These are phyloP conservation scores for Copidosoma aretas DNA, from an alignment of 2,888 invertebrate genomes.

Conservation along the genomic window DNA sequence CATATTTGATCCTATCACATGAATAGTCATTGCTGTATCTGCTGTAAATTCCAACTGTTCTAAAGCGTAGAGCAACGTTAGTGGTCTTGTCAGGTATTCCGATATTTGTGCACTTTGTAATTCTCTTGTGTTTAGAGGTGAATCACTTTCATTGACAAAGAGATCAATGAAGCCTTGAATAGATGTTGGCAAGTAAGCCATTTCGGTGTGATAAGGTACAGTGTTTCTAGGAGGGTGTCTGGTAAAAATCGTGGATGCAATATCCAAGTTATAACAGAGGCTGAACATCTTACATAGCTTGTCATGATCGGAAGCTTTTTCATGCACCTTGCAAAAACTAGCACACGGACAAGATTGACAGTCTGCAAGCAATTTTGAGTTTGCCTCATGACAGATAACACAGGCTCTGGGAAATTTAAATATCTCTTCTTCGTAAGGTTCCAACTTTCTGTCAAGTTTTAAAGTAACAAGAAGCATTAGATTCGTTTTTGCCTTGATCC, in stretches of 20 bases:
- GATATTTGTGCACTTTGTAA: constrained; percentile 44
- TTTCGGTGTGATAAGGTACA: constrained; percentile 43
- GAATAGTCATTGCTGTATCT: constrained; percentile 46
- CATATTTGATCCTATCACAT: constrained; percentile 56
- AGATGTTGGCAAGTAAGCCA: constrained; percentile 45
- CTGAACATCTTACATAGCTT: constrained; percentile 43
- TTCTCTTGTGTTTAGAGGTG: constrained; percentile 39
- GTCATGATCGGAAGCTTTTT: constrained; percentile 40
- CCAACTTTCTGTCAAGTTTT: constrained; percentile 44
- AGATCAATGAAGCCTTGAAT: constrained; percentile 48
- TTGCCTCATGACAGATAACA: constrained; percentile 48
- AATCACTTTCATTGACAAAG: constrained; percentile 41
- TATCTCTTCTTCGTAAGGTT: constrained; percentile 49
- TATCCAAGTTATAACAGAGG: constrained; percentile 50
- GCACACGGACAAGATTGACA: constrained; percentile 50
- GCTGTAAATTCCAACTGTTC: constrained; percentile 43
- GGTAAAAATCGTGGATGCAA: constrained; percentile 40
- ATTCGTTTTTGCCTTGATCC: constrained; percentile 48
- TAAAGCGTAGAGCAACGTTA: constrained; percentile 51
- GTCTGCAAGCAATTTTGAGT: constrained; percentile 44
- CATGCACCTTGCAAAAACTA: constrained; percentile 51
- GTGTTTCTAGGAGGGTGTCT: constrained; percentile 44
- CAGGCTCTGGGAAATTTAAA: constrained; percentile 56
- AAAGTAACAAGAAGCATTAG: constrained; percentile 46
- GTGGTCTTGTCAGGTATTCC: constrained; percentile 52